Evolutionary conservation across 1,140 invertebrate genomes (phyloP).

Genomic region (Neuroterus valhalla): DNA sequence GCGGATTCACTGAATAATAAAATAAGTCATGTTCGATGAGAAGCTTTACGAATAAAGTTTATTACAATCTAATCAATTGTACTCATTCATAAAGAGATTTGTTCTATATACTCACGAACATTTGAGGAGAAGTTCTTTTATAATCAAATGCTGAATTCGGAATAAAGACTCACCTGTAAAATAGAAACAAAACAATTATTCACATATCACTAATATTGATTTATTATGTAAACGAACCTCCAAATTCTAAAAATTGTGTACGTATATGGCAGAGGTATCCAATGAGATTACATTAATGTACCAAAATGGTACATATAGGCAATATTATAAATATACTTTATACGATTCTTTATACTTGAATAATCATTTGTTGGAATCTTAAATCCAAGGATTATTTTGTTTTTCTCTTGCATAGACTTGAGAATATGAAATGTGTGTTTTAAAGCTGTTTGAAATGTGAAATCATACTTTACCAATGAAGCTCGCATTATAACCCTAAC

Average conservation of each 20-base stretch:
- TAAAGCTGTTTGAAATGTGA: constrained; percentile 18
- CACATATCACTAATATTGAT: too few relatives aligned
- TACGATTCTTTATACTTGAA: too few relatives aligned
- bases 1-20: not conserved
- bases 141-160: not conserved
- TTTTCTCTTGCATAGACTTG: too few relatives aligned
- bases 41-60: not conserved
- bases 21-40: not conserved
- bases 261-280: too few relatives aligned
- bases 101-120: not conserved
- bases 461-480: constrained; percentile 3
- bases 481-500: constrained; percentile 47
- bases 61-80: not conserved
- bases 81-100: not conserved
- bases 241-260: too few relatives aligned
- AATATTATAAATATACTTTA: too few relatives aligned
- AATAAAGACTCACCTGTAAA: not conserved
- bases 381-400: too few relatives aligned
- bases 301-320: too few relatives aligned
- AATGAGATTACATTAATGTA: too few relatives aligned
- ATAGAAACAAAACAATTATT: not conserved
- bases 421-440: not conserved
- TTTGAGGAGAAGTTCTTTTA: not conserved
- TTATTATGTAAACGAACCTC: too few relatives aligned
- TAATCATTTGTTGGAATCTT: too few relatives aligned